Evolutionary conservation across 2,888 invertebrate species (phyloP), one percentile per base, ranked within the genome.

Genomic region (Cephus runcator): DNA sequence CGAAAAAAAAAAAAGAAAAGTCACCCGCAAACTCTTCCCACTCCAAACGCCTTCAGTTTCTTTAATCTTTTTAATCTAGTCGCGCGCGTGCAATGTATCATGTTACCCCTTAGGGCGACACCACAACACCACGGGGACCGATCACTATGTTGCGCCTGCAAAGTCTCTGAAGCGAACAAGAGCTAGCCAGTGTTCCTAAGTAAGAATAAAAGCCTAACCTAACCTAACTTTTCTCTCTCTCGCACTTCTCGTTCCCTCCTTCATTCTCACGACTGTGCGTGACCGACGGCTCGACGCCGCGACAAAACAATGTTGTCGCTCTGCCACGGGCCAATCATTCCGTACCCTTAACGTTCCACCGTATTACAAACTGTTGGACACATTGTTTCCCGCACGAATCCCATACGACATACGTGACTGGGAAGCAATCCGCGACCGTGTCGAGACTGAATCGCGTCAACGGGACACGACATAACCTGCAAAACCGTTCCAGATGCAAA

Each of bases 381-480:
- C 88, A 90, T 90, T 90, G 90, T 90, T 90, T 88, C 83, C 81
- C 85, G 87, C 88, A 90, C 89, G 89, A 88, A 87, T 88, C 85
- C 80, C 78, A 30, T 82, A 81, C 76, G 36, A 73, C 40, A 34
- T 73, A 35, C 73, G 73, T 35, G 73, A 35, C 73, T n/a, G 69
- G 15, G 40, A 40, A 40, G 40, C 40, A 40, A 6, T 15, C 4
- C 40, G 40, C 40, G 40, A 40, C 40, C 40, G 40, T 40, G 40
- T 40, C 40, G 40, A 40, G 40, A 40, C 40, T 40, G 15, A 15
- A 40, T 40, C 40, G 15, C 40, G 4, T 15, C 40, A 40, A 40
- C 40, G 40, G 15, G 15, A 40, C 15, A 1, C 36, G 36, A 15
- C 15, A 40, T 40, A 40, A 40, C 40, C 40, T 40, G 40, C 4